phyloP scores from a whole-genome alignment of 92 coral and sea anemone species.

The Heteractis magnifica region DNA sequence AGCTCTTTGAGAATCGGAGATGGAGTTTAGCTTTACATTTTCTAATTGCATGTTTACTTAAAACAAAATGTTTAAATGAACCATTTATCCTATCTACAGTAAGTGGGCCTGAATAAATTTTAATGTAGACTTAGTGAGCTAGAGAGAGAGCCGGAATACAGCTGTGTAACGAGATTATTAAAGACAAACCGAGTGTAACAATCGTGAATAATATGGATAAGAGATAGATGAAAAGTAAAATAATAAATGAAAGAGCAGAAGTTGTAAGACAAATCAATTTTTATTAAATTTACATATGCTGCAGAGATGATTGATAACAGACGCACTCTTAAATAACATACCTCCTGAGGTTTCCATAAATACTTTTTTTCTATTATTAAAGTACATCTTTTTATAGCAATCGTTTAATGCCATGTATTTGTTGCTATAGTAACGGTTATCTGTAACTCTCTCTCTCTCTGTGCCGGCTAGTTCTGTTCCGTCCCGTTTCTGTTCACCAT shows the following conservation, averaged over 20 bases:
- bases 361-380: background rate
- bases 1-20: constrained; percentile 8
- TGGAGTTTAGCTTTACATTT: background rate
- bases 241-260: background rate
- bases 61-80: too few species aligned
- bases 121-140: too few species aligned
- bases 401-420: background rate
- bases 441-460: too few species aligned
- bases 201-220: too few species aligned
- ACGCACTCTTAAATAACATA: background rate
- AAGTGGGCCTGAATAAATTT: too few species aligned
- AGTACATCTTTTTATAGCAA: background rate
- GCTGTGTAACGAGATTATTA: too few species aligned
- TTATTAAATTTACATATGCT: background rate
- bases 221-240: too few species aligned
- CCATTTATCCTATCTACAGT: too few species aligned
- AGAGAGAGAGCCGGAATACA: too few species aligned
- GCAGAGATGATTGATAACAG: background rate
- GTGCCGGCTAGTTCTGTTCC: too few species aligned
- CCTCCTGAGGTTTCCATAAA: background rate
- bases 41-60: background rate
- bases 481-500: too few species aligned
- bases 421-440: background rate
- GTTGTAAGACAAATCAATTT: background rate
- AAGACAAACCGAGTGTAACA: too few species aligned